Evolutionary conservation across 2,888 invertebrate species (phyloP).

Genomic region (Hipparchia semele): DNA sequence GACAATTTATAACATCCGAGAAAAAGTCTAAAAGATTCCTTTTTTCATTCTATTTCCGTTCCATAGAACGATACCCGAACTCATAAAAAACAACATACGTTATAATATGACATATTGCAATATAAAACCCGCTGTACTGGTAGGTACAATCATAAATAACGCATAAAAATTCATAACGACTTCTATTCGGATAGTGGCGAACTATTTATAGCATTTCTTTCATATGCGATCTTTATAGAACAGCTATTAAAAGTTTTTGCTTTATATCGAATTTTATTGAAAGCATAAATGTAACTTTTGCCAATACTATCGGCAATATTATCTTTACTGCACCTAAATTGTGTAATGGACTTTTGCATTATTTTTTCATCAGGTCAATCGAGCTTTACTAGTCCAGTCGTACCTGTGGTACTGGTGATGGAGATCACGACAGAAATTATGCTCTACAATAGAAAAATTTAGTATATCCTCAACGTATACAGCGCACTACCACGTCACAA

Average conservation of each 20-base stretch:
- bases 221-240: conserved; percentile 28
- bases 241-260: conserved; percentile 25
- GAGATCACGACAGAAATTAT: too few species aligned
- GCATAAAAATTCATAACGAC: conserved; percentile 39
- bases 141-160: conserved; percentile 37
- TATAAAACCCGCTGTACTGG: conserved; percentile 34
- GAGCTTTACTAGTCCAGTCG: neutral
- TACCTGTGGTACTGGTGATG: too few species aligned
- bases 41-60: conserved; percentile 9
- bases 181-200: conserved; percentile 26
- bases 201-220: conserved; percentile 32
- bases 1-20: neutral
- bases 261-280: conserved; percentile 10
- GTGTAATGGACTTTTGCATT: neutral
- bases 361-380: neutral
- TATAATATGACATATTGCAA: conserved; percentile 32
- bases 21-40: neutral
- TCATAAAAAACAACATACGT: conserved; percentile 32
- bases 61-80: conserved; percentile 10
- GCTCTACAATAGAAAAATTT: too few species aligned
- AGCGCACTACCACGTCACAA: too few species aligned
- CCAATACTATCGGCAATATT: conserved; percentile 3
- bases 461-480: too few species aligned
- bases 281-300: conserved; percentile 16
- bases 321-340: neutral